Conservation (phyloP, 2,113 vertebrate species). For the Dipodomys ordii region DNA sequence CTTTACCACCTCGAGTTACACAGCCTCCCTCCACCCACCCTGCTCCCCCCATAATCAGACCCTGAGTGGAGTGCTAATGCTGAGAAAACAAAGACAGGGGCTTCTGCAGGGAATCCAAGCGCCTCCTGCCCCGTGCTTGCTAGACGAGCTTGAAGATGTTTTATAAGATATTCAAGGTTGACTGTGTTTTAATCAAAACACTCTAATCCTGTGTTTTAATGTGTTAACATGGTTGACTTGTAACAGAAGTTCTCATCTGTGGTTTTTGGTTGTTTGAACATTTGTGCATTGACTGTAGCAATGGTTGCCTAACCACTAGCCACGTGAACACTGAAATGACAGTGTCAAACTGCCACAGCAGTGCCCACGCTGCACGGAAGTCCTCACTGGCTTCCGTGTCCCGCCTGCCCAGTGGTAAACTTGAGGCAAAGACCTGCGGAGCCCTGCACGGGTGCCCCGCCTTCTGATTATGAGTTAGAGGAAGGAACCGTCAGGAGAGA, state of each 20-base stretch:
- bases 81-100: not conserved
- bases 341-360: too few relatives aligned
- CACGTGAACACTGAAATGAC: not conserved
- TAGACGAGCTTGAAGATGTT: not conserved
- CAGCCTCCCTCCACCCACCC: too few relatives aligned
- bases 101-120: not conserved
- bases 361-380: not conserved
- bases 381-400: too few relatives aligned
- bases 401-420: too few relatives aligned
- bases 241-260: not conserved
- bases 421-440: too few relatives aligned
- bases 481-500: not conserved
- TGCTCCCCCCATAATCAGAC: not conserved
- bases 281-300: accelerated
- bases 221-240: not conserved
- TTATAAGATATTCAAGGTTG: not conserved
- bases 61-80: too few relatives aligned
- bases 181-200: not conserved
- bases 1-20: too few relatives aligned
- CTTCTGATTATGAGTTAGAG: not conserved
- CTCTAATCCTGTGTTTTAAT: not conserved
- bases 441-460: too few relatives aligned
- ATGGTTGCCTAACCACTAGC: not conserved
- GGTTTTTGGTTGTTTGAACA: not conserved
- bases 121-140: not conserved